These are phyloP conservation scores for Rhabdomys pumilio DNA, from an alignment of 2,797 vertebrate species.

Conservation along the genomic window DNA sequence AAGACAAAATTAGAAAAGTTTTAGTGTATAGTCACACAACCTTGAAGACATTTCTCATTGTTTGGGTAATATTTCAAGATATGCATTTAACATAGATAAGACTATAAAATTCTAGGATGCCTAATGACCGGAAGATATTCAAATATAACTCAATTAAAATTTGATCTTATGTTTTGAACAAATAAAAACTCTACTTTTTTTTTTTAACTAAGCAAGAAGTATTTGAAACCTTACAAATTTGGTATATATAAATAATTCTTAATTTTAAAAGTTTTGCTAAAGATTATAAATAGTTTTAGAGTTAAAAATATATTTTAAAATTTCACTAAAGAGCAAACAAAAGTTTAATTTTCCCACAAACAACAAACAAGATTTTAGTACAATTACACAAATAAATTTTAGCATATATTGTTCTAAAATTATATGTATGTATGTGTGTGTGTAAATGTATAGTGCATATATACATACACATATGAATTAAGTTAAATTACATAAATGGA, in stretches of 20 bases:
- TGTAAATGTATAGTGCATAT: not conserved
- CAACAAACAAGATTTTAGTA: conserved; percentile 25
- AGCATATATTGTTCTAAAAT: conserved; percentile 3
- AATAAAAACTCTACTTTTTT: conserved; percentile 54
- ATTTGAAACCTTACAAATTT: conserved; percentile 66
- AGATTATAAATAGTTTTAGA: conserved; percentile 65
- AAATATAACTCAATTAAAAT: conserved; percentile 68
- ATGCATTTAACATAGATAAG: conserved; percentile 33
- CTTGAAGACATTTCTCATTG: conserved; percentile 57
- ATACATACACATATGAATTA: not conserved
- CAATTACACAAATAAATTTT: conserved; percentile 43
- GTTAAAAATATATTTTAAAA: conserved; percentile 67
- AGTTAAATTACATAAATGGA: conserved; percentile 32
- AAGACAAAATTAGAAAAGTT: conserved; percentile 67
- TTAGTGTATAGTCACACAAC: not conserved
- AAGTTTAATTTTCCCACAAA: not conserved
- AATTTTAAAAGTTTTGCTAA: conserved; percentile 67
- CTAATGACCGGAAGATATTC: conserved; percentile 67
- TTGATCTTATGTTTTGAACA: conserved; percentile 59
- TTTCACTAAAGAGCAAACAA: conserved; percentile 28
- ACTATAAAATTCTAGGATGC: conserved; percentile 55
- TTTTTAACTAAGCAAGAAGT: conserved; percentile 70
- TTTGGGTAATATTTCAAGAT: conserved; percentile 58
- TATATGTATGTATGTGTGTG: not conserved
- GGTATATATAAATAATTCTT: conserved; percentile 70